Base-by-base conservation (phyloP, 2,888 invertebrate genomes). In the Lasius platythorax region DNA sequence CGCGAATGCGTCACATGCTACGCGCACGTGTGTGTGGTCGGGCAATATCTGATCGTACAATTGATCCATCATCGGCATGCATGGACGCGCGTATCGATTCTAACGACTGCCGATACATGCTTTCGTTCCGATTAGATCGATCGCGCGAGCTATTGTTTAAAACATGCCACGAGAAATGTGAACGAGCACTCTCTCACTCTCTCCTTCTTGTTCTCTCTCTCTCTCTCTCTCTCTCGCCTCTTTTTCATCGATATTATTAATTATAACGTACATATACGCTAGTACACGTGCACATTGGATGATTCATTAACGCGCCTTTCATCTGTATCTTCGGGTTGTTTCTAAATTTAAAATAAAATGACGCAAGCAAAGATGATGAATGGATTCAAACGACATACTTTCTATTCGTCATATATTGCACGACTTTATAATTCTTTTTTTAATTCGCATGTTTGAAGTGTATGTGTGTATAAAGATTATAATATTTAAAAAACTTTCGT, bases 81-180 rank as follows among this genome's bases (percentile, higher is more conserved):
- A 67, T 58, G 64, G n/a, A 40, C 64, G 33, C 61, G n/a, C 61
- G 28, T 61, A 79, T 46, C 73, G 23, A 81, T 61, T 81, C 61
- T 15, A 63, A 73, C 46, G 79, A 53, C n/a, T 63, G 46, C 58
- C 70, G 58, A 79, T 70, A 37, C 5, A 37, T 37, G 70, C 79
- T 81, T 81, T 81, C 73, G 46, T 81, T 33, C 53, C 61, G 73
- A 81, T 81, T 73, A 81, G 43, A 81, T 81, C 79, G 61, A n/a
- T 56, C 40, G 56, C 46, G 9, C 46, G 46, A 73, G 61, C 79
- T 81, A 73, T 50, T 73, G 46, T 73, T 81, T 73, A 30, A 79
- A 50, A 81, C 12, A 40, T 37, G 46, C 46, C 28, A 28, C 61
- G 73, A 72, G 46, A 72, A 61, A 79, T 61, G 33, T 23, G 46